Evolutionary conservation across 2,797 vertebrate genomes (phyloP), one percentile per base, ranked within the genome.

Genomic region (Muscicapa striata): DNA sequence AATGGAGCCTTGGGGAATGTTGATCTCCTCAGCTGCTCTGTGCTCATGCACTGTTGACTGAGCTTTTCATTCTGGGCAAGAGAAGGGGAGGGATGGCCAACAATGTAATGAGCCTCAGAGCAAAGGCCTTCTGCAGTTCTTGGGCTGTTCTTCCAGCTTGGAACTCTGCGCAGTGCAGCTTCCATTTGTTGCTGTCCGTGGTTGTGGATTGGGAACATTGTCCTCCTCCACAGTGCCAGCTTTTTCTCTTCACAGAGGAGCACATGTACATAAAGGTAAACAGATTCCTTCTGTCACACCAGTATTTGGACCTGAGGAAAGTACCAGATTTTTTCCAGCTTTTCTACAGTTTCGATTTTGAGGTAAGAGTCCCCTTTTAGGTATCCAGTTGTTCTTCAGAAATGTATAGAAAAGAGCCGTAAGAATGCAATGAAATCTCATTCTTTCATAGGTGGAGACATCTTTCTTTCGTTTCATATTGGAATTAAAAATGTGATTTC

Each of bases 281-380:
- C 97, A 98, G 96, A 87, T 99, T 99, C 91, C 98, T 99, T 95
- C 97, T 99, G 87, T 98, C 98, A 17, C 99, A 98, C 23, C 98
- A 99, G 88, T 98, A 98, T 96, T 90, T 99, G 98, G 98, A 99
- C 91, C 97, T 99, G 95, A 98, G 95, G 95, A 98, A 98, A 95
- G 98, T 99, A 45, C 99, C 99, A 1, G 98, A 98, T 40, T 99
- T 99, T 98, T 99, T 98, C 97, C 99, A 98, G 94, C 98, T 99
- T 64, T 99, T 99, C 97, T 99, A 98, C 96, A 98, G 99, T 97
- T 99, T 98, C 68, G 98, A 99, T 96, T 91, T 98, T 10, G 98
- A 99, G 99, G 99, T 99, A 98, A 73, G 49, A 82, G 49, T 77
- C 18, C 3, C 12, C 58, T 67, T 29, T 32, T 43, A 17, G 10